Evolutionary conservation across 1,140 invertebrate species (phyloP).

Genomic region (Zaprionus lachaisei): DNA sequence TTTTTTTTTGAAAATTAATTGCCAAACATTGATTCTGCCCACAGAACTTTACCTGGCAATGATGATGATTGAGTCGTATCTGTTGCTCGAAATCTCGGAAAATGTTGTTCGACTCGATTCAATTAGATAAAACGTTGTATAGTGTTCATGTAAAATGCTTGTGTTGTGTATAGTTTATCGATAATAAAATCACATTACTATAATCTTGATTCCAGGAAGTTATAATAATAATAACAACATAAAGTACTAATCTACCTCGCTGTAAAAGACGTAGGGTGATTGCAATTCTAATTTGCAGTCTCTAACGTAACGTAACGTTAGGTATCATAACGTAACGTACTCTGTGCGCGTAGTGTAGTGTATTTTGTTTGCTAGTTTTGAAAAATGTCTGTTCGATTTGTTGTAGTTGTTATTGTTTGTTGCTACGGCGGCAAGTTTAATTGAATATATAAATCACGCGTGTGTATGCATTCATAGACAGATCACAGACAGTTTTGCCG

Average conservation of each 20-base stretch:
- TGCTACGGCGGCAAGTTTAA: slow-evolving; percentile 53
- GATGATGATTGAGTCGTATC: slow-evolving; percentile 5
- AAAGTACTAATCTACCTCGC: not conserved
- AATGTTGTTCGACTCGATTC: not conserved
- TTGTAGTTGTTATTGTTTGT: slow-evolving; percentile 16
- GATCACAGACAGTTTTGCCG: slow-evolving; percentile 52
- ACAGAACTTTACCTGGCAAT: not conserved
- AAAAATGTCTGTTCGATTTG: slow-evolving; percentile 40
- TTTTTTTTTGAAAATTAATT: not conserved
- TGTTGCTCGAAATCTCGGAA: not conserved
- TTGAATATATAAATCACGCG: slow-evolving; percentile 77
- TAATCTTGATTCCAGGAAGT: not conserved
- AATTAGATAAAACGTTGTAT: not conserved
- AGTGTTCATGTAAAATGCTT: not conserved
- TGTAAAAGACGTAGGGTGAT: not conserved
- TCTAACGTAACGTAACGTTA: not conserved
- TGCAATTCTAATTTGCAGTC: slow-evolving; percentile 36
- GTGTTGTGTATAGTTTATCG: slow-evolving; percentile 4
- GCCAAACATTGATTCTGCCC: slow-evolving; percentile 1
- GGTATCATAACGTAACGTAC: not conserved
- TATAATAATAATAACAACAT: not conserved
- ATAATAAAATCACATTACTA: not conserved
- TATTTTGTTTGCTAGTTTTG: slow-evolving; percentile 19
- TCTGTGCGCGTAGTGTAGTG: not conserved
- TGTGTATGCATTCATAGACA: slow-evolving; percentile 72